Percentiles rank a stretch among this genome's conserved stretches.
phyloP scores from a whole-genome alignment of 2,797 vertebrate species.

The Caiman crocodilus region DNA sequence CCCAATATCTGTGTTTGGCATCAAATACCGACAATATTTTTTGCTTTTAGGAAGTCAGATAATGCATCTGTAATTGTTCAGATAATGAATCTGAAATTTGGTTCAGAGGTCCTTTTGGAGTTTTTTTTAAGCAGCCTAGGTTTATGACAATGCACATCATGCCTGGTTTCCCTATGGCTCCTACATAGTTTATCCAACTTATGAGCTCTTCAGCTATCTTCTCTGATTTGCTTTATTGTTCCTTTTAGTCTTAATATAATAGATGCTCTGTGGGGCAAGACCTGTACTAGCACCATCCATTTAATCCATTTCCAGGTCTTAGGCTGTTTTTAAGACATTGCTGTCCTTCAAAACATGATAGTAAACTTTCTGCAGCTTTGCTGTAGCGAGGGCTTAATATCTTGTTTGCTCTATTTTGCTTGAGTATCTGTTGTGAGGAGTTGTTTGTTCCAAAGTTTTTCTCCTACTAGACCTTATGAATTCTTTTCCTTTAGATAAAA shows the following conservation, averaged over 20 bases:
- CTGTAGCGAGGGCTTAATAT: neutral
- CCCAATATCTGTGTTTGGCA: neutral
- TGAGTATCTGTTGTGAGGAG: neutral
- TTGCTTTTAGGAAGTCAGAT: neutral
- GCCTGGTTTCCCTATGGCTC: neutral
- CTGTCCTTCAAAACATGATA: neutral
- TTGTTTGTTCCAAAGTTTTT: neutral
- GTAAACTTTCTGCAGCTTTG: neutral
- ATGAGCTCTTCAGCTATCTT: neutral
- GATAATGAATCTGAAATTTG: too few relatives aligned
- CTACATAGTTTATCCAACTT: neutral
- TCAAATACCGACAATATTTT: neutral
- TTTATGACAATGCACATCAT: neutral
- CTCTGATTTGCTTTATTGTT: neutral
- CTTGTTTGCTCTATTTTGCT: neutral
- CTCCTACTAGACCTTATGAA: neutral
- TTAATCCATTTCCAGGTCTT: neutral
- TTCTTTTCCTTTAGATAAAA: neutral
- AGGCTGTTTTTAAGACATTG: neutral
- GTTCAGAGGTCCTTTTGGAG: neutral
- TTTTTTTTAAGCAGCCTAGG: constrained; percentile 10
- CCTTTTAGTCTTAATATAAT: neutral
- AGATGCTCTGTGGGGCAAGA: neutral
- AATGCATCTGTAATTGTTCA: neutral
- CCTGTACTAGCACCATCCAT: neutral